Evolutionary conservation across 2,113 vertebrate species (phyloP), one percentile per base, ranked within the genome.

Genomic region (Pantherophis guttatus): DNA sequence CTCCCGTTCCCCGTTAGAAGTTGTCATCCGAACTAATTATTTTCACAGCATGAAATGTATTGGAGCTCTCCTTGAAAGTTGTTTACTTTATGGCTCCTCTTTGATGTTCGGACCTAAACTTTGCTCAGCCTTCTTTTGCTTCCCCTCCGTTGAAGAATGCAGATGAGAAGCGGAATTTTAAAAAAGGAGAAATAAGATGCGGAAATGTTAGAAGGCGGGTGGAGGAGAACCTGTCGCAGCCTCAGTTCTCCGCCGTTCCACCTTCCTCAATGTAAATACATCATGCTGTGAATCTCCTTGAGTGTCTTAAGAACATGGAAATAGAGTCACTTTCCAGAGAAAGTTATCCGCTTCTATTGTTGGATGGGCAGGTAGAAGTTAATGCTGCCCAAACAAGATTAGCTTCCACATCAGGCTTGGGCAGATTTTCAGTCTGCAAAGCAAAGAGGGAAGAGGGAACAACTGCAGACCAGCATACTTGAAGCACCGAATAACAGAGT

Each of bases 11-110:
- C 96, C n/a, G 44, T 92, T 88, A 95, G 86, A 92, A 94, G 23
- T 95, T 91, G 88, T 96, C 95, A 86, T 93, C 90, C 90, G 87
- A 97, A 95, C 95, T 95, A 95, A 95, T 96, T 96, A 95, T 96
- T 96, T 97, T 95, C 95, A 95, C 95, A 94, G 94, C 92, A 95
- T 96, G 95, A 95, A 92, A 59, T 86, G 50, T 88, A 91, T 87
- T 90, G 62, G 85, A 94, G 93, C 94, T 92, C 86, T 2, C 0
- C 96, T 96, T 93, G 88, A 55, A 95, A 94, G 65, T 12, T 94
- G 93, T 93, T 96, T 95, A 94, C 94, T 96, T 96, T 93, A 59
- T 87, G 93, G 90, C 29, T 0, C 1, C 87, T 94, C 87, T 94
- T 95, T 94, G 93, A 96, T 95, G 91, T 57, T 54, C 33, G 59